Percentiles rank a stretch among this genome's conserved stretches.
Evolutionary conservation across 2,113 vertebrate species (phyloP).

Genomic region (Okapia johnstoni): DNA sequence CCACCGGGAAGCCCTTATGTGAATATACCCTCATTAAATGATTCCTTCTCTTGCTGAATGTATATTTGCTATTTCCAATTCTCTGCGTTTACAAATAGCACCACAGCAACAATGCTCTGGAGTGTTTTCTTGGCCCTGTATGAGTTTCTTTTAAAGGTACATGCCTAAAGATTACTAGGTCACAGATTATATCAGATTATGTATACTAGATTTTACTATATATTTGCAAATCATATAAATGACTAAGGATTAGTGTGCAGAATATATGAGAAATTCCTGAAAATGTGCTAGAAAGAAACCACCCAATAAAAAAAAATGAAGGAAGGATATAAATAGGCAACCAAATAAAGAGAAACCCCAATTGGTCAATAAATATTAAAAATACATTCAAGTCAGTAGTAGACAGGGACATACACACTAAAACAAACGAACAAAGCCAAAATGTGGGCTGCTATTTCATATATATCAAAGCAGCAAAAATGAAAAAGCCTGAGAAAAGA

Average conservation of each 20-base stretch:
- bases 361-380: background rate
- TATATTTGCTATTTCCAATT: background rate
- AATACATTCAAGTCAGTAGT: background rate
- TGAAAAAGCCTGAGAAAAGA: background rate
- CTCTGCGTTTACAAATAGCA: constrained; percentile 5
- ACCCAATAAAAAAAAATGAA: background rate
- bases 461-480: background rate
- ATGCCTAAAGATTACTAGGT: background rate
- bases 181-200: background rate
- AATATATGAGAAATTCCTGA: background rate
- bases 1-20: background rate
- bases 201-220: background rate
- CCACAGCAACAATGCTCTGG: background rate
- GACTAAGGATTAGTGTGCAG: background rate
- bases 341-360: background rate
- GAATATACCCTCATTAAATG: background rate
- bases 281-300: background rate
- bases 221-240: background rate
- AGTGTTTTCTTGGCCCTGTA: background rate
- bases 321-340: background rate
- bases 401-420: background rate
- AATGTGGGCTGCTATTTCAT: background rate
- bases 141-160: background rate
- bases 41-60: background rate
- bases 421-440: background rate